Base-by-base conservation (phyloP, 2,797 vertebrate species). In the Pterois miles region DNA sequence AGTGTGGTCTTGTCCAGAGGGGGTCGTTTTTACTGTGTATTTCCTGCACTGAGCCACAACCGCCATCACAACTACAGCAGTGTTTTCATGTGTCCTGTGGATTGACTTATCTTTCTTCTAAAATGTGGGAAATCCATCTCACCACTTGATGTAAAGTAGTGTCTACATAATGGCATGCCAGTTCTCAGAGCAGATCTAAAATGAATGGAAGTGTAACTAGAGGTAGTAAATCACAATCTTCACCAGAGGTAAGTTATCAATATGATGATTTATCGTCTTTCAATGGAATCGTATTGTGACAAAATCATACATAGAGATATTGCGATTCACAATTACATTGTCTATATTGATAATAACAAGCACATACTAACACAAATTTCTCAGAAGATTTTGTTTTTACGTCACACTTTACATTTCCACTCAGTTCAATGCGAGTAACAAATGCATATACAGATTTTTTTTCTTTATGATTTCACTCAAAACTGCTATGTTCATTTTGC, bases 161-260 rank as follows among this genome's bases (percentile, higher is more conserved):
- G 72, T 79, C 48, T 73, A 67, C 65, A 73, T 58, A 90, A 82
- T 68, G 23, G 29, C 76, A 71, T 85, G 85, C 13, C 69, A 80
- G 78, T 83, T 86, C 87, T 88, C 83, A 83, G 79, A 89, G 71
- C 81, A 85, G 57, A 89, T 91, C 86, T 69, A 74, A 88, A 91
- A 95, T 96, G 93, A 94, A 94, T 95, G 86, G 59, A 67, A 82
- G 76, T 90, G 82, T 90, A 89, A 91, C 83, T 71, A 69, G 79
- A 88, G 70, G 9, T 18, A 65, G 72, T 83, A 84, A 84, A 87
- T 74, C 76, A 36, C 68, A 80, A 71, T 81, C 83, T 89, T 88
- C 76, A 79, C 13, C 56, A 34, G 50, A 68, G 25, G 71, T 80
- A 65, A 29, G 54, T 71, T 88, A 66, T 46, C 43, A 46, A 46